A percentile compares a stretch with the other conserved stretches of the same genome.
Evolutionary conservation across 2,888 invertebrate genomes (phyloP).

Genomic region (Thyatira batis): DNA sequence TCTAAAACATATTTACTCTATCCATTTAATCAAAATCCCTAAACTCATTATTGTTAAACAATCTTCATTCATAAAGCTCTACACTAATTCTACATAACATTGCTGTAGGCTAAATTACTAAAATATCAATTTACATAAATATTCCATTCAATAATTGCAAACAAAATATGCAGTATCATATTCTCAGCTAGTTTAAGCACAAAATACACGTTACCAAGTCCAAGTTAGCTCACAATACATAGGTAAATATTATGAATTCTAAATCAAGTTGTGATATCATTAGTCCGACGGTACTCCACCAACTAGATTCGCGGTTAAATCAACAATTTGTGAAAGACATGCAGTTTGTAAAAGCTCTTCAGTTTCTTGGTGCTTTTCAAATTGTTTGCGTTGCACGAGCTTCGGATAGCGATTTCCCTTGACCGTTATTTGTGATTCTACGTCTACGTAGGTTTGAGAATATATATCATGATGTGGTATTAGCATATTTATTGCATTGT

Average conservation of each 20-base stretch:
- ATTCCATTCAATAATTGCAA: no score
- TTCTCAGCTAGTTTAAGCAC: no score
- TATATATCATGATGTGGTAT: not conserved
- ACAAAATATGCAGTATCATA: no score
- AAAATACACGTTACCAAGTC: no score
- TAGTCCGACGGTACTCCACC: not conserved
- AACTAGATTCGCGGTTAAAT: not conserved
- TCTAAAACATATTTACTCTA: no score
- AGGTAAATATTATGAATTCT: not conserved
- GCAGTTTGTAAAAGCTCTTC: not conserved
- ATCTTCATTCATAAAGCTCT: no score
- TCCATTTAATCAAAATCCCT: no score
- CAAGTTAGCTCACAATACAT: not conserved
- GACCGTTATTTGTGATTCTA: not conserved
- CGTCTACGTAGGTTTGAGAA: not conserved
- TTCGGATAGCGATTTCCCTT: not conserved
- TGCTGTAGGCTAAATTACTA: no score
- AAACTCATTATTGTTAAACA: no score
- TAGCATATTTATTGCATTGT: not conserved
- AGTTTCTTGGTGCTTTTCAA: not conserved
- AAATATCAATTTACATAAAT: no score
- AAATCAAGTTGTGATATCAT: not conserved
- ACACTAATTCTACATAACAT: no score
- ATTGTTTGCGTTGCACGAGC: not conserved
- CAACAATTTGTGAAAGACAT: not conserved